These are phyloP conservation scores for Dolichallabes microphthalmus DNA, from an alignment of 2,113 vertebrate species.

Conservation along the genomic window DNA sequence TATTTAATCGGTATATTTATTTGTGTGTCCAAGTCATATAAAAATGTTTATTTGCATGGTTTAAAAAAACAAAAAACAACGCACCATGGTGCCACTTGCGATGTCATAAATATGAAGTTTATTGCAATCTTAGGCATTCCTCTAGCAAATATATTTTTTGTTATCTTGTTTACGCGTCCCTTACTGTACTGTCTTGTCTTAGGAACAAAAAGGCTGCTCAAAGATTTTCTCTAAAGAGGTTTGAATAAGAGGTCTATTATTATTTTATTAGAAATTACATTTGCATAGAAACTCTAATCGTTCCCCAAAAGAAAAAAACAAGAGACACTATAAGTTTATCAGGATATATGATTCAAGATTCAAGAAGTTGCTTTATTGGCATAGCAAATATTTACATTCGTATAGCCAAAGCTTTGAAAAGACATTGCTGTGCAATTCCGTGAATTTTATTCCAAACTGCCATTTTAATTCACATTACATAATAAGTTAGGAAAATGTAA, in stretches of 20 bases:
- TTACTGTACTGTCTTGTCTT: not conserved
- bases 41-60: too few species aligned
- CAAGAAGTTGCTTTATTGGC: too few species aligned
- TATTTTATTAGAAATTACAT: too few species aligned
- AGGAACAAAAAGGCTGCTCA: not conserved
- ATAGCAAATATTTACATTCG: too few species aligned
- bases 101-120: not conserved
- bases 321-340: not conserved
- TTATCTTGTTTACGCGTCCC: not conserved
- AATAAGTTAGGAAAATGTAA: not conserved
- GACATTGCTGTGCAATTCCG: not conserved
- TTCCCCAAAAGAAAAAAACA: not conserved
- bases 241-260: not conserved
- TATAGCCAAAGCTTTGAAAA: not conserved
- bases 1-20: slow-evolving; percentile 4
- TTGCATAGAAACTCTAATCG: not conserved
- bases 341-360: not conserved
- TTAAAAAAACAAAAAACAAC: too few species aligned
- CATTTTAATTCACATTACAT: not conserved
- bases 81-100: not conserved
- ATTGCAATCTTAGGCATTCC: not conserved
- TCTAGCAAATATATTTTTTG: not conserved
- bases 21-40: not conserved
- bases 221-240: not conserved
- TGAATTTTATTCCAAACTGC: not conserved